Conservation (phyloP, 1,140 invertebrate species). For the Halotydeus destructor region DNA sequence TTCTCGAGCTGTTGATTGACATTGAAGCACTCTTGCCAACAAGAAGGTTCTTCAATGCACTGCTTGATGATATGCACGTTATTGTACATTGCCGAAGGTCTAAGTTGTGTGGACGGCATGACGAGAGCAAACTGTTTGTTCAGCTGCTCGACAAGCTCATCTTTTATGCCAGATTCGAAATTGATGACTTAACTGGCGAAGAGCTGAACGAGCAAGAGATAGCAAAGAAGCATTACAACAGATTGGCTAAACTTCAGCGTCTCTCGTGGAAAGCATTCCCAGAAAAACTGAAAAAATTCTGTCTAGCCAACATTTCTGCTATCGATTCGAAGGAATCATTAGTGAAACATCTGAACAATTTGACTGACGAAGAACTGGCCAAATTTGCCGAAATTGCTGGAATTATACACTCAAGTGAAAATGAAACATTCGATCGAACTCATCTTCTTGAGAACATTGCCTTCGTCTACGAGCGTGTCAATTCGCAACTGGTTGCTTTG, state of each 20-base stretch:
- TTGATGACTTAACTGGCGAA: constrained; percentile 86
- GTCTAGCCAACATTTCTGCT: constrained; percentile 75
- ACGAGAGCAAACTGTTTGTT: constrained; percentile 71
- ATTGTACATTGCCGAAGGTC: constrained; percentile 73
- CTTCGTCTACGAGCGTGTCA: constrained; percentile 62
- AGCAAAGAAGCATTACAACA: constrained; percentile 72
- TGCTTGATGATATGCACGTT: constrained; percentile 83
- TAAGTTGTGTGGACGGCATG: constrained; percentile 38
- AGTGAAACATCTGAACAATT: constrained; percentile 56
- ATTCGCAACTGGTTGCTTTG: constrained; percentile 76
- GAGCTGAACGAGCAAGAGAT: constrained; percentile 81
- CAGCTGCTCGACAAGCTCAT: constrained; percentile 85
- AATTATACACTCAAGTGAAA: not conserved
- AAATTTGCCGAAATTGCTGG: constrained; percentile 12
- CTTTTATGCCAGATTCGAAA: constrained; percentile 93
- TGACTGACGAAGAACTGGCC: constrained; percentile 61
- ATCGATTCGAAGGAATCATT: constrained; percentile 71
- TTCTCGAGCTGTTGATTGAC: constrained; percentile 87
- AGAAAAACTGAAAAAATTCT: constrained; percentile 60
- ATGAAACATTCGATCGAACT: constrained; percentile 34
- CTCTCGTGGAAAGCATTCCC: constrained; percentile 80
- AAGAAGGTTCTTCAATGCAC: constrained; percentile 82
- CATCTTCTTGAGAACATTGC: constrained; percentile 68
- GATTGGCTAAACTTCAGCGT: constrained; percentile 72
- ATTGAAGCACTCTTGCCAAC: constrained; percentile 84